phyloP scores from a whole-genome alignment of 2,113 vertebrate species.

The Micromys minutus region DNA sequence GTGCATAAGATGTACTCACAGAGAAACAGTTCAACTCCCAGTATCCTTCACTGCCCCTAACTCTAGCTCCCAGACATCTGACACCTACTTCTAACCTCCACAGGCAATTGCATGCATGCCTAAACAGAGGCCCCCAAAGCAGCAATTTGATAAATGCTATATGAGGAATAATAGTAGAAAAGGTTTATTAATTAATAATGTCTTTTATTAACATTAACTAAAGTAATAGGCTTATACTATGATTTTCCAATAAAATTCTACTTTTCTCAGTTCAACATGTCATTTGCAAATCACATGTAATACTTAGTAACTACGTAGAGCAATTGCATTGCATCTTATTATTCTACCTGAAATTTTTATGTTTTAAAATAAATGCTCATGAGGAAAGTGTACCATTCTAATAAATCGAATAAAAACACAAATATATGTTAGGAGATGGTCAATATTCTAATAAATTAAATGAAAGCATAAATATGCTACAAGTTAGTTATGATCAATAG shows the following conservation, averaged over 20 bases:
- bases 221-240: not conserved
- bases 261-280: not conserved
- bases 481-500: not conserved
- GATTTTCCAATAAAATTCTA: not conserved
- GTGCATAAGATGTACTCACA: not conserved
- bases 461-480: not conserved
- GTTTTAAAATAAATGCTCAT: constrained; percentile 6
- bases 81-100: not conserved
- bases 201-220: not conserved
- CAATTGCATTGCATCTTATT: not conserved
- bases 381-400: not conserved
- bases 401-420: not conserved
- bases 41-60: not conserved
- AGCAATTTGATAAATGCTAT: not conserved
- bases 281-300: not conserved
- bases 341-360: not conserved
- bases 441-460: not conserved
- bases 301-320: constrained; percentile 1
- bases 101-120: not conserved
- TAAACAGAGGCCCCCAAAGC: not conserved
- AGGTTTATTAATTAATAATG: not conserved
- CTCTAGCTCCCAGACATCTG: not conserved
- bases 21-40: not conserved
- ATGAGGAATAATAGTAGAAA: not conserved
- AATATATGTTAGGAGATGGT: not conserved